These are phyloP conservation scores for Cricetomys ansorgei DNA, from an alignment of 2,113 vertebrate species.

Conservation along the genomic window DNA sequence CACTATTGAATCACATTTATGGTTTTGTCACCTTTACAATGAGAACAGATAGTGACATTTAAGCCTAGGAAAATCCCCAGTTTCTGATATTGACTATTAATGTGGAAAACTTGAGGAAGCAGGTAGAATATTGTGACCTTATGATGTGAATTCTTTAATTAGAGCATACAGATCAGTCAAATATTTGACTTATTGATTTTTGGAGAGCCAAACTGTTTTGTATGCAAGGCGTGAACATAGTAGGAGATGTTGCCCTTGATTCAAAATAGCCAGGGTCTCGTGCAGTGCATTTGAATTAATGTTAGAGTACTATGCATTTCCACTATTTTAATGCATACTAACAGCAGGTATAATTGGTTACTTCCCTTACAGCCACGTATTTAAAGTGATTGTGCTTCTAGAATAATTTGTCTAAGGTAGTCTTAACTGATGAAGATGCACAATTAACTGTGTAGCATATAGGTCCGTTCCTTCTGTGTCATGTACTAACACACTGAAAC, in stretches of 20 bases:
- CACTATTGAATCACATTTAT: slow-evolving; percentile 73
- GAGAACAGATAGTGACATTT: slow-evolving; percentile 78
- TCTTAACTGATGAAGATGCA: slow-evolving; percentile 19
- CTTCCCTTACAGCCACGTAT: slow-evolving; percentile 31
- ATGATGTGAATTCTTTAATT: slow-evolving; percentile 62
- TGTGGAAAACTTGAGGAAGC: slow-evolving; percentile 65
- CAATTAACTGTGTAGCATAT: not conserved
- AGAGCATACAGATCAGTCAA: slow-evolving; percentile 59
- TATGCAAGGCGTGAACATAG: slow-evolving; percentile 67
- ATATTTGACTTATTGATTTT: slow-evolving; percentile 78
- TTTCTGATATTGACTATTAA: slow-evolving; percentile 60
- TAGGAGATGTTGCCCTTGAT: slow-evolving; percentile 55
- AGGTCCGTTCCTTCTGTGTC: not conserved
- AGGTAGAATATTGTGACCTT: slow-evolving; percentile 62
- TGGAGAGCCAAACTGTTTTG: slow-evolving; percentile 54
- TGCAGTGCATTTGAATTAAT: too few species aligned
- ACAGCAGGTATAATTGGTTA: not conserved
- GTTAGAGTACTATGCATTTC: not conserved
- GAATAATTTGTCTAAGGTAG: not conserved
- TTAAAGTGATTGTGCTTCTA: slow-evolving; percentile 30
- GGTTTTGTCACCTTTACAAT: slow-evolving; percentile 72
- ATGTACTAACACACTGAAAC: not conserved
- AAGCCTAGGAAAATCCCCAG: slow-evolving; percentile 68
- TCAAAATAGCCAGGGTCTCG: slow-evolving; percentile 41
- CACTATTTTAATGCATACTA: slow-evolving; percentile 11